Evolutionary conservation across 2,888 invertebrate genomes (phyloP).

Genomic region (Torymus tubicola): DNA sequence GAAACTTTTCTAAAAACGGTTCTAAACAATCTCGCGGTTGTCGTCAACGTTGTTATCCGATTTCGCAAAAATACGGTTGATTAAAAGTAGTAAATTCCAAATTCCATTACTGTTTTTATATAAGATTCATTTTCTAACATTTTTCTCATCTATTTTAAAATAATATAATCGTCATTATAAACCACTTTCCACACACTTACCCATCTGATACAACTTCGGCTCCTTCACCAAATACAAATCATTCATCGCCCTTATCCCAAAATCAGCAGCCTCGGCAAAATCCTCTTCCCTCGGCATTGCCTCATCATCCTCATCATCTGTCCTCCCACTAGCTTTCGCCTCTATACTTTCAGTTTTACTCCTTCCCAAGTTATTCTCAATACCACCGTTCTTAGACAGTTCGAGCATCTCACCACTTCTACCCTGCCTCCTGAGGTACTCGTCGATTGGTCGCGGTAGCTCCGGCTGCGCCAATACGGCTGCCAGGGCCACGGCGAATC

Average conservation of each 20-base stretch:
- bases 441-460: not conserved
- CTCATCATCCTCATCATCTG: conserved; percentile 13
- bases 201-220: conserved; percentile 81
- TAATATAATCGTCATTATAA: too few species aligned
- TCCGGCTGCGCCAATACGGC: not conserved
- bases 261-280: conserved; percentile 82
- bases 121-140: too few species aligned
- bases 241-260: conserved; percentile 83
- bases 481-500: not conserved
- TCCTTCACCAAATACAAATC: conserved; percentile 81
- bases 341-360: not conserved
- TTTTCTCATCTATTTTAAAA: too few species aligned
- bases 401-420: conserved; percentile 22
- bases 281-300: conserved; percentile 72
- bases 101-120: too few species aligned
- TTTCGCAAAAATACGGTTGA: too few species aligned
- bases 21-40: too few species aligned
- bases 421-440: not conserved
- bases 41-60: too few species aligned
- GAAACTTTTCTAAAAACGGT: too few species aligned
- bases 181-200: conserved; percentile 72
- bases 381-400: conserved; percentile 56
- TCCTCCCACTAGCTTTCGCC: not conserved
- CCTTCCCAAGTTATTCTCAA: conserved; percentile 20
- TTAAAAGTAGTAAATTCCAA: too few species aligned